These are phyloP conservation scores for Rhingia rostrata DNA, from an alignment of 2,888 invertebrate species.

Conservation along the genomic window DNA sequence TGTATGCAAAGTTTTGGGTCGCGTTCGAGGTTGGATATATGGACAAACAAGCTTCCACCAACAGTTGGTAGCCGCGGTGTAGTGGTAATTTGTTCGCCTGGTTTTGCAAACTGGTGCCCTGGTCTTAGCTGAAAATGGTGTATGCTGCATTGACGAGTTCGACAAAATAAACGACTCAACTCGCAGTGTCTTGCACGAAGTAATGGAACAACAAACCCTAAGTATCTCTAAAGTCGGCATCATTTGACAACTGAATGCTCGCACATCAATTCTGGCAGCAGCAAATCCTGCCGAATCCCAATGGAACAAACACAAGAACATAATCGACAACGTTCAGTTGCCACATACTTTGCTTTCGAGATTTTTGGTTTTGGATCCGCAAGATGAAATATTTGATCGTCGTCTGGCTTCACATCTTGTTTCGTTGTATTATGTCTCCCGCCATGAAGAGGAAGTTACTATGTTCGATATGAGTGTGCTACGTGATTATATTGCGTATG, in stretches of 20 bases:
- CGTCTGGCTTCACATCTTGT: conserved; percentile 97
- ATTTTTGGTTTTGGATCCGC: conserved; percentile 98
- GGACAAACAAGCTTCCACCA: no score
- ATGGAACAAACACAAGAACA: conserved; percentile 99
- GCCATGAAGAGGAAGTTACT: conserved; percentile 89
- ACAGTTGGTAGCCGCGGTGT: no score
- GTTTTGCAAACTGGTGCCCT: no score
- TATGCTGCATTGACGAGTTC: conserved; percentile 99
- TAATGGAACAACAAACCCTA: conserved; percentile 99
- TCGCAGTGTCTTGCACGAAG: conserved; percentile 97
- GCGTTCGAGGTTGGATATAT: no score
- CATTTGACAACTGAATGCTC: conserved; percentile 98
- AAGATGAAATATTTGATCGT: conserved; percentile 96
- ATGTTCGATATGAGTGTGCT: conserved; percentile 93
- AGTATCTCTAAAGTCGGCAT: conserved; percentile 99
- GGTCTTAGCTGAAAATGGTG: conserved; percentile 98
- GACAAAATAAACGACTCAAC: conserved; percentile 99
- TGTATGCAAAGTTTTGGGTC: no score
- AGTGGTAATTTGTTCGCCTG: no score
- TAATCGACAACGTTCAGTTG: conserved; percentile 97
- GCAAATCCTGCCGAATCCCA: conserved; percentile 99
- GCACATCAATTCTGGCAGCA: conserved; percentile 98
- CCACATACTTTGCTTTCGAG: conserved; percentile 98
- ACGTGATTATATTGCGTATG: conserved; percentile 97
- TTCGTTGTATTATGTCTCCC: conserved; percentile 93